A percentile compares a stretch with the other conserved stretches of the same genome.
phyloP scores from a whole-genome alignment of 2,797 vertebrate species.

The Glossophaga mutica region DNA sequence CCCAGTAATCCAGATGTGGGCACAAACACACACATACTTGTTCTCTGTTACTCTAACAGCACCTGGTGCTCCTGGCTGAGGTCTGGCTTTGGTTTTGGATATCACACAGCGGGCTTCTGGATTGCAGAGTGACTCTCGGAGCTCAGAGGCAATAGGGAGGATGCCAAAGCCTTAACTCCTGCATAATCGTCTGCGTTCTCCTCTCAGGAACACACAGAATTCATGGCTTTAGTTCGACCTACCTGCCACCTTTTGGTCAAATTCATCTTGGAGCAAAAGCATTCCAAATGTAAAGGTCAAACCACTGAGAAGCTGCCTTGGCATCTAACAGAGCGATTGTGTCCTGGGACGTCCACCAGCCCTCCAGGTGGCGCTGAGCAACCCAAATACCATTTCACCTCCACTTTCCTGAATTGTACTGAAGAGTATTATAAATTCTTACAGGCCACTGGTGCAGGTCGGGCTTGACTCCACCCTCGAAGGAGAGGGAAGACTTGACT shows the following conservation, averaged over 20 bases:
- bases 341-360: not conserved
- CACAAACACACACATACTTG: not conserved
- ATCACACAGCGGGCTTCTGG: not conserved
- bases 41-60: not conserved
- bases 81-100: not conserved
- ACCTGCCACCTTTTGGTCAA: not conserved
- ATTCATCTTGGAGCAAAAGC: conserved; percentile 14
- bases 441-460: not conserved
- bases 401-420: not conserved
- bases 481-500: not conserved
- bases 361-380: not conserved
- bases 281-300: conserved; percentile 36
- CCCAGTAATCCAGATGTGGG: not conserved
- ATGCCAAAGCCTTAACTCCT: not conserved
- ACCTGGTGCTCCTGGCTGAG: not conserved
- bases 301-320: not conserved
- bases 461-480: not conserved
- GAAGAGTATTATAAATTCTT: not conserved
- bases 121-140: not conserved
- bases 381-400: not conserved
- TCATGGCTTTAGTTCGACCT: not conserved
- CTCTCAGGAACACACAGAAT: not conserved
- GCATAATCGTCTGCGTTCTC: conserved; percentile 16
- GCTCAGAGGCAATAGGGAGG: not conserved
- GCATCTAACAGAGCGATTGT: not conserved